Percentiles rank a stretch among this genome's conserved stretches.
Evolutionary conservation across 2,797 vertebrate genomes (phyloP).

Genomic region (Hemitrygon akajei): DNA sequence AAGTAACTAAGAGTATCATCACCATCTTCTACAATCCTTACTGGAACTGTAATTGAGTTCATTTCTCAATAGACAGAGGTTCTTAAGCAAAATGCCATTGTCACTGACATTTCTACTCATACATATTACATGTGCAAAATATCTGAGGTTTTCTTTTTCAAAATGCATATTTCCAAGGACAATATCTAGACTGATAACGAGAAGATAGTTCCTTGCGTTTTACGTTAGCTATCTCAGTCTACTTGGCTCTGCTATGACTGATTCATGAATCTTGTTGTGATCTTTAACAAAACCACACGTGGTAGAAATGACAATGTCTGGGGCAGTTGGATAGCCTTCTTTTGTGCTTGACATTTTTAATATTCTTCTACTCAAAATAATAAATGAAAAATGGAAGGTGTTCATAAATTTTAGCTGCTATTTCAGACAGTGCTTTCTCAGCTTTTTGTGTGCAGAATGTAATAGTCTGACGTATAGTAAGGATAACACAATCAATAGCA

Average conservation of each 20-base stretch:
- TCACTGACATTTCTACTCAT: neutral
- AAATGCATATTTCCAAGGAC: neutral
- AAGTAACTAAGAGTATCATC: neutral
- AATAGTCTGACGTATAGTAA: neutral
- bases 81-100: neutral
- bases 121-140: neutral
- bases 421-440: neutral
- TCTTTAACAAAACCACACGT: constrained; percentile 8
- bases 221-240: neutral
- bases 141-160: neutral
- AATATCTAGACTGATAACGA: neutral
- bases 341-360: neutral
- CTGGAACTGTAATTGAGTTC: neutral
- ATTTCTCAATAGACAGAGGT: neutral
- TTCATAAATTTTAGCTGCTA: neutral
- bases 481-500: neutral
- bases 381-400: neutral
- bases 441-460: neutral
- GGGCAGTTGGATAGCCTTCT: neutral
- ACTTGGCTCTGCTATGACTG: neutral
- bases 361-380: neutral
- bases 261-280: neutral
- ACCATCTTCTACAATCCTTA: neutral
- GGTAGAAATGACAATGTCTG: neutral
- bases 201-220: neutral